Conservation (phyloP, 2,797 vertebrate species). For the Sebastes itinus region DNA sequence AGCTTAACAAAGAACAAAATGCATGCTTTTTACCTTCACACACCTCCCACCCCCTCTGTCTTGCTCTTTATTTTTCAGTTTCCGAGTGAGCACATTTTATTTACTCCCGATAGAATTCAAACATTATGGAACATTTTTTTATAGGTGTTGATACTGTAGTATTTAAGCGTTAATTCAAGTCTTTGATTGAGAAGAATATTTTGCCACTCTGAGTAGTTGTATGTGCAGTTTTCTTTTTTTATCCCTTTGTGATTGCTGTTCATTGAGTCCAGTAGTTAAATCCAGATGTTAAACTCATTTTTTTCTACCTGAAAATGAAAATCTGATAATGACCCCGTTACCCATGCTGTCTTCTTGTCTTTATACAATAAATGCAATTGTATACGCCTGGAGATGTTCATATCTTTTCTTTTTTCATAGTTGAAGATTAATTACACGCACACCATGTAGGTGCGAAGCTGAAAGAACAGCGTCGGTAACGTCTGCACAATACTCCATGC, state of each 20-base stretch:
- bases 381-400: slow-evolving; percentile 55
- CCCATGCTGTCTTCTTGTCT: slow-evolving; percentile 72
- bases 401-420: neutral
- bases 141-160: slow-evolving; percentile 74
- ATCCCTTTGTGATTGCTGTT: slow-evolving; percentile 65
- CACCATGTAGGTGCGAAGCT: too few relatives aligned
- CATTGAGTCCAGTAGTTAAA: slow-evolving; percentile 62
- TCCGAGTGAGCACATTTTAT: slow-evolving; percentile 54
- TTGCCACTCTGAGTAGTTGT: slow-evolving; percentile 68
- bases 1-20: slow-evolving; percentile 68
- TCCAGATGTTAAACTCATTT: slow-evolving; percentile 47
- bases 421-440: too few relatives aligned
- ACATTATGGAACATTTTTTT: slow-evolving; percentile 56
- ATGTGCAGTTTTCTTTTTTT: slow-evolving; percentile 38
- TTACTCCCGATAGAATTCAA: slow-evolving; percentile 55
- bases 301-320: slow-evolving; percentile 74
- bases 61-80: slow-evolving; percentile 56
- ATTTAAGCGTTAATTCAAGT: slow-evolving; percentile 66
- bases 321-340: slow-evolving; percentile 64
- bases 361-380: slow-evolving; percentile 81
- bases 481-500: too few relatives aligned
- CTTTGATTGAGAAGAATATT: slow-evolving; percentile 60
- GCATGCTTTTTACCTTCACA: slow-evolving; percentile 73
- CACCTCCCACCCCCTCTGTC: neutral
- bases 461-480: too few relatives aligned